Base-by-base conservation (phyloP, 2,888 invertebrate species). In the Balanococcus diminutus region DNA sequence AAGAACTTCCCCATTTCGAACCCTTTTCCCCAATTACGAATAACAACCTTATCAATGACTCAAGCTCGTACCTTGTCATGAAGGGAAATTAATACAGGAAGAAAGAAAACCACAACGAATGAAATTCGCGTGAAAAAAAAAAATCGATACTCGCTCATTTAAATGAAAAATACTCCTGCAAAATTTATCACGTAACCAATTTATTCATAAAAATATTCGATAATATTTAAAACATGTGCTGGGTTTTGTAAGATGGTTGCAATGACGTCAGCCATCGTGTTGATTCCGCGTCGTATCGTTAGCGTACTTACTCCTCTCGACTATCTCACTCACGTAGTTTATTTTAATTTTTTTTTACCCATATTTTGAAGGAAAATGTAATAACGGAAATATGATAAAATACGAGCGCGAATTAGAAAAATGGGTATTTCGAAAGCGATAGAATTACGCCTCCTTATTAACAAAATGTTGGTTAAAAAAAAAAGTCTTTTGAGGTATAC, bases 261-360 rank as follows among this genome's bases (percentile, higher is more conserved):
- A 67, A 67, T 67, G 67, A 67, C 67, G 67, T 67, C 67, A 67
- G 67, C 16, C n/a, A 31, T 28, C 14, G 67, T 67, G 67, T 67
- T 67, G 67, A 67, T 67, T 67, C 67, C 28, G 25, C 25, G 28
- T 67, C 67, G 25, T 19, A 3, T 51, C 19, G 51, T 51, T n/a
- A 22, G 4, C 8, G 19, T 3, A 19, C 36, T 4, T 36, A 36
- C 22, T 22, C 22, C 22, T 56, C 56, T 56, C 11, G 9, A 22
- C 56, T 22, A 22, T 56, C 22, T 56, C 56, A 5, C 56, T 56
- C n/a, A 46, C 56, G 56, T 56, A 56, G 19, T 14, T 56, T 22
- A 31, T 67, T 67, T 67, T 67, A 16, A 28, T 28, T 67, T 67
- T 67, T 46, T 46, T 46, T 67, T 67, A 14, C 28, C 28, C 67